These are phyloP conservation scores for Cheilosia vernalis DNA, from an alignment of 2,888 invertebrate genomes.

Conservation along the genomic window DNA sequence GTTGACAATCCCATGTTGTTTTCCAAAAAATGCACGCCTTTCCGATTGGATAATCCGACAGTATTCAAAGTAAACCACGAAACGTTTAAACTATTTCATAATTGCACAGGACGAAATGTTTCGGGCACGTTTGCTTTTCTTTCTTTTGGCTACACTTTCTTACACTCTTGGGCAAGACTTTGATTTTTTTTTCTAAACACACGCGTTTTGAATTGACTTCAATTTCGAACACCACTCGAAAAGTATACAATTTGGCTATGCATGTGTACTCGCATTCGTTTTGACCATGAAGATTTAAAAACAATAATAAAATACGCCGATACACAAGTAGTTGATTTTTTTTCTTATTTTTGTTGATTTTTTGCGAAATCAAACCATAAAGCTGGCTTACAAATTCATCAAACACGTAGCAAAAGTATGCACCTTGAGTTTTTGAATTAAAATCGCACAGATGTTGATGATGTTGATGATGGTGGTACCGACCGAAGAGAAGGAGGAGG, in stretches of 20 bases:
- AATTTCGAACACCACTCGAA: constrained; percentile 24
- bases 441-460: constrained; percentile 39
- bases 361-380: constrained; percentile 40
- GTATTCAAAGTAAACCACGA: constrained; percentile 9
- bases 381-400: constrained; percentile 53
- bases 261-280: constrained; percentile 31
- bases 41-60: constrained; percentile 57
- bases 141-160: neutral
- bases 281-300: constrained; percentile 40
- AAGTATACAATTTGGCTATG: constrained; percentile 27
- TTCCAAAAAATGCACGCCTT: constrained; percentile 26
- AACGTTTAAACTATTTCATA: constrained; percentile 49
- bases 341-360: neutral
- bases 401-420: constrained; percentile 50
- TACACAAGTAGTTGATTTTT: neutral
- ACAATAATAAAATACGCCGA: neutral
- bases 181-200: constrained; percentile 8
- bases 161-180: neutral
- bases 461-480: constrained; percentile 24
- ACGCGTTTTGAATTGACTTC: constrained; percentile 7
- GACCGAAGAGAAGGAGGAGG: neutral
- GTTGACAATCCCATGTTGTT: constrained; percentile 56
- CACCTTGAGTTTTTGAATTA: constrained; percentile 62
- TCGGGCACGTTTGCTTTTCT: constrained; percentile 6
- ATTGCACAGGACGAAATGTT: constrained; percentile 18